phyloP scores from a whole-genome alignment of 2,797 vertebrate genomes.

The Ceryle rudis region DNA sequence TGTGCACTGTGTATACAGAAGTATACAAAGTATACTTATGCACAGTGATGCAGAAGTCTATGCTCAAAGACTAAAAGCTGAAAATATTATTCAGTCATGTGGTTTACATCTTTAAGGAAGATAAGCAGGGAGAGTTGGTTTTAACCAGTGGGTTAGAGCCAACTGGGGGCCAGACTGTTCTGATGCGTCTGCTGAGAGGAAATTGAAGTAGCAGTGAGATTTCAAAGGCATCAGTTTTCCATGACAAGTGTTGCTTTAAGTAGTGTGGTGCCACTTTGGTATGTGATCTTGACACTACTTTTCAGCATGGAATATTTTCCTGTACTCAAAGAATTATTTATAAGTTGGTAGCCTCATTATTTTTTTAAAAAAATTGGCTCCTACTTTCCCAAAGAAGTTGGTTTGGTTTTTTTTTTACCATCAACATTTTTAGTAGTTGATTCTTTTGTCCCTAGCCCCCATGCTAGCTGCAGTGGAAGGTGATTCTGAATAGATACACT shows the following conservation, averaged over 20 bases:
- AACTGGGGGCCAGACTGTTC: not conserved
- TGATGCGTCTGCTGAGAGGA: not conserved
- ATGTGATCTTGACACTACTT: not conserved
- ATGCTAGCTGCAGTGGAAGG: not conserved
- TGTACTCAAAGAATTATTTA: not conserved
- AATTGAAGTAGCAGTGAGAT: not conserved
- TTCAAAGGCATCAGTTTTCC: not conserved
- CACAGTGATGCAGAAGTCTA: not conserved
- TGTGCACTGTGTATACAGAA: too few relatives aligned
- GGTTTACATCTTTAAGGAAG: not conserved
- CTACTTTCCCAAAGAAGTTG: not conserved
- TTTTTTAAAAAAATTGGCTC: not conserved
- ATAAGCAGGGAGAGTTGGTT: not conserved
- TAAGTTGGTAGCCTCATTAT: not conserved
- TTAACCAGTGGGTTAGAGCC: not conserved
- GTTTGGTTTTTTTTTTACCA: not conserved
- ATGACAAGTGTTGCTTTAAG: not conserved
- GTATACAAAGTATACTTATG: too few relatives aligned
- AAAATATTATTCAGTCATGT: not conserved
- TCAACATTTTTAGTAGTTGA: not conserved
- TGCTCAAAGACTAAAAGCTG: not conserved
- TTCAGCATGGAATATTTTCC: not conserved
- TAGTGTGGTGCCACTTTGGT: not conserved
- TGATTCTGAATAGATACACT: not conserved
- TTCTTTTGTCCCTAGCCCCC: not conserved